Base-by-base conservation (phyloP, 2,113 vertebrate species). In the Oceanites oceanicus region DNA sequence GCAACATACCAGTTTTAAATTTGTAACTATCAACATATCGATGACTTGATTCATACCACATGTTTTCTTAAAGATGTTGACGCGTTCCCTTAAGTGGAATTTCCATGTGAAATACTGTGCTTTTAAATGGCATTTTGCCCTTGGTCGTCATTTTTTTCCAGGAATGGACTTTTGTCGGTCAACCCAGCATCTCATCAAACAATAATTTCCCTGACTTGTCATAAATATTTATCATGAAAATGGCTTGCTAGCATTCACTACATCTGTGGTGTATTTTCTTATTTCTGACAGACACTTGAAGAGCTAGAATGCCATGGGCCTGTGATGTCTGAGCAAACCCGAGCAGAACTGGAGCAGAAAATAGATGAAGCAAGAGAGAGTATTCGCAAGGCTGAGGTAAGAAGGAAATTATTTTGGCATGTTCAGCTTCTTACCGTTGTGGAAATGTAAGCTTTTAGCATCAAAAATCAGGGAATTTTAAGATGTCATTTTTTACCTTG, bases 371-470 rank as follows among this genome's bases (percentile, higher is more conserved):
- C 99, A 95, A 99, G 98, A 98, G 99, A 99, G 97, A 98, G 97
- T 90, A 99, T 99, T 49, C 99, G 99, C 92, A 99, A 99, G 98
- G 99, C 99, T 23, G 99, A 99, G 99, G 99, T 99, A 93, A 97
- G 90, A 55, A 15, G 34, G 47, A 34, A 34, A 17, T 67, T 25
- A 3, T 38, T 59, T 16, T 47, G 49, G 11, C 50, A 7, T 34
- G 6, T 78, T 56, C 23, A 27, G 8, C 50, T 45, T 45, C 72
- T 67, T 55, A 4, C 30, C 26, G 7, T 30, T 13, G 29, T 72
- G 90, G 56, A 86, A 83, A 36, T 22, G 30, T 7, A 13, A 65
- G 3, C 29, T 81, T 78, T 26, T 13, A 72, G 29, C 67, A n/a
- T 74, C 44, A 59, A 77, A 92, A 79, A 11, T 2, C 9, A 9